phyloP scores from a whole-genome alignment of 2,888 invertebrate genomes.

The Tubulanus polymorphus region DNA sequence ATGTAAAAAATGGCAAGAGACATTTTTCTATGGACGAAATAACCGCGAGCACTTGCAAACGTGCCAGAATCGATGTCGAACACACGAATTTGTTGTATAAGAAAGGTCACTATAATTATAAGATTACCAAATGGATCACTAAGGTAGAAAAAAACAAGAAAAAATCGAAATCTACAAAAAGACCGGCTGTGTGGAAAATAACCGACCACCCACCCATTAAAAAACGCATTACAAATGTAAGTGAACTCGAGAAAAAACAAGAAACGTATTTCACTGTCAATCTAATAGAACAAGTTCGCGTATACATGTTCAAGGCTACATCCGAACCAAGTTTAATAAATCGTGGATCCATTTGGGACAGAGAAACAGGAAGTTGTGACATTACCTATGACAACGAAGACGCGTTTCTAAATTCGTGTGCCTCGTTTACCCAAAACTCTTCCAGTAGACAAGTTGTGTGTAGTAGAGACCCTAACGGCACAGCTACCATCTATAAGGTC shows the following conservation, averaged over 20 bases:
- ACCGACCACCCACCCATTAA: neutral
- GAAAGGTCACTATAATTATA: neutral
- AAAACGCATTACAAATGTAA: neutral
- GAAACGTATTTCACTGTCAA: neutral
- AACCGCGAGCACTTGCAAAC: neutral
- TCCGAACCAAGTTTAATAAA: constrained; percentile 1
- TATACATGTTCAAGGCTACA: constrained; percentile 1
- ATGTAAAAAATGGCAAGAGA: constrained; percentile 3
- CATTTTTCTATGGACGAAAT: constrained; percentile 1
- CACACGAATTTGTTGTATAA: constrained; percentile 1
- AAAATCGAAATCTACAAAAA: neutral
- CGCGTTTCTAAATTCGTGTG: neutral
- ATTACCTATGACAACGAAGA: neutral
- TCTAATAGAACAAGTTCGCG: neutral
- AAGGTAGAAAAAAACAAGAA: neutral
- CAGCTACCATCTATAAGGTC: neutral
- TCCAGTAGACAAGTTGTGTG: neutral
- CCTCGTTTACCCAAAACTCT: neutral
- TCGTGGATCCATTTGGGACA: constrained; percentile 3
- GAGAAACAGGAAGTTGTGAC: neutral
- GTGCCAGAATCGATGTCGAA: neutral
- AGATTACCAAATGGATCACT: constrained; percentile 3
- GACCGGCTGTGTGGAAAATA: neutral
- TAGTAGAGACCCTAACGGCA: neutral
- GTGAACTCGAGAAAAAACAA: neutral